Base-by-base conservation (phyloP, 2,797 vertebrate genomes). In the Amazona ochrocephala region DNA sequence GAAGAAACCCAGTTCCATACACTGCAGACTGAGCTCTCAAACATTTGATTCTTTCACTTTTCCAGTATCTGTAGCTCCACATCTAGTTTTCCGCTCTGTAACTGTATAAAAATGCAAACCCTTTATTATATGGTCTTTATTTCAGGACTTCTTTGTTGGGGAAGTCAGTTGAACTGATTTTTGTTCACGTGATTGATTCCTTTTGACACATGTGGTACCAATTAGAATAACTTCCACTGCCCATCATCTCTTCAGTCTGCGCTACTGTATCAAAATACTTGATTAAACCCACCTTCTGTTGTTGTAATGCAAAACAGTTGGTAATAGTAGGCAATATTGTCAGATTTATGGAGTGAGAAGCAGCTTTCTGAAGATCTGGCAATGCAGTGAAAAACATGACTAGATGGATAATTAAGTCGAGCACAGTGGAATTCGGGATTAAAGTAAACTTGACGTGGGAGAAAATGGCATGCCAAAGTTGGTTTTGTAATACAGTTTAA, bases 321-420 rank as follows among this genome's bases (percentile, higher is more conserved):
- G 91, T 79, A 93, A 94, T 81, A 71, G 86, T 64, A 92, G 87
- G 92, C 94, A 81, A 91, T 73, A 93, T 34, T 85, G 87, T 95
- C 92, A 93, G 95, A 96, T 97, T 96, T 96, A 96, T 89, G 91
- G 90, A 96, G 91, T 95, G 94, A 97, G 89, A 97, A 95, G 92
- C 82, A 65, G 92, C 90, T 89, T 96, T 94, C 93, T 91, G 91
- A 96, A 90, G 84, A 94, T 42, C 87, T 95, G 87, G 93, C 89
- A 84, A 11, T 67, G 82, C 87, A 93, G 34, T 61, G 78, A 81
- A 93, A 89, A 89, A 78, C 92, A 93, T 47, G 77, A 93, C 93
- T 92, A 89, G 91, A 83, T 91, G 81, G 90, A 82, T 94, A 95
- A 96, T 94, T 93, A 92, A 92, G 65, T 89, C 87, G 87, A 95